Percentiles rank a stretch among this genome's conserved stretches.
These are phyloP conservation scores for Rhinatrema bivittatum DNA, from an alignment of 2,797 vertebrate species.

Conservation along the genomic window DNA sequence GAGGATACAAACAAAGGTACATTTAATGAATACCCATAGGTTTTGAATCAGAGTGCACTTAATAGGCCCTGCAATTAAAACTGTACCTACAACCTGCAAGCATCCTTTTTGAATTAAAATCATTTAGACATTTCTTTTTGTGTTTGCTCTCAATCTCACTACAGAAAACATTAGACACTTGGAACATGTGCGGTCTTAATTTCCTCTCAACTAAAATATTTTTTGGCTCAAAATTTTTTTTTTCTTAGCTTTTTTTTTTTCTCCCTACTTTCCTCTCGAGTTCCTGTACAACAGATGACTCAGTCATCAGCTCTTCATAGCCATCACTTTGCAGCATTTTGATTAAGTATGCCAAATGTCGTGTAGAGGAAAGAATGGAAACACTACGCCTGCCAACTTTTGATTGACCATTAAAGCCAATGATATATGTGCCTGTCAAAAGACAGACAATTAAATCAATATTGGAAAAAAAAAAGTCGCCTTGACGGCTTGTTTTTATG, in stretches of 20 bases:
- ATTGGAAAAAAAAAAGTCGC: slow-evolving; percentile 88
- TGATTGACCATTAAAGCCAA: slow-evolving; percentile 91
- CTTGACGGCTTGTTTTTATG: slow-evolving; percentile 86
- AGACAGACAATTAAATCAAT: slow-evolving; percentile 89
- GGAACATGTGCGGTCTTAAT: slow-evolving; percentile 66
- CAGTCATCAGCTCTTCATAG: slow-evolving; percentile 71
- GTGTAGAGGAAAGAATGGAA: slow-evolving; percentile 82
- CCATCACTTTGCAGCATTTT: slow-evolving; percentile 78
- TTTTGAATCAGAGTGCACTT: slow-evolving; percentile 43
- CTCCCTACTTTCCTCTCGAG: slow-evolving; percentile 45
- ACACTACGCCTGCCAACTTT: slow-evolving; percentile 83
- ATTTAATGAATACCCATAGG: slow-evolving; percentile 42
- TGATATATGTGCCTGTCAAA: slow-evolving; percentile 95
- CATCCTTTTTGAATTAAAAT: slow-evolving; percentile 45
- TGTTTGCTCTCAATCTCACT: too few species aligned
- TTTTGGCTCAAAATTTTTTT: slow-evolving; percentile 67
- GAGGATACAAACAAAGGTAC: slow-evolving; percentile 29
- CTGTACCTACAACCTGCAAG: slow-evolving; percentile 29
- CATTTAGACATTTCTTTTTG: slow-evolving; percentile 59
- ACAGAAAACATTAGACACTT: slow-evolving; percentile 63
- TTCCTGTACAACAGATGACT: slow-evolving; percentile 79
- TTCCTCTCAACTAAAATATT: slow-evolving; percentile 67
- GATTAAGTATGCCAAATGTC: slow-evolving; percentile 81
- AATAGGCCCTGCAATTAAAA: slow-evolving; percentile 43
- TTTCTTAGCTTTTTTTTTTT: slow-evolving; percentile 52